These are phyloP conservation scores for Aegotheles bennettii DNA, from an alignment of 2,113 vertebrate genomes.

Conservation along the genomic window DNA sequence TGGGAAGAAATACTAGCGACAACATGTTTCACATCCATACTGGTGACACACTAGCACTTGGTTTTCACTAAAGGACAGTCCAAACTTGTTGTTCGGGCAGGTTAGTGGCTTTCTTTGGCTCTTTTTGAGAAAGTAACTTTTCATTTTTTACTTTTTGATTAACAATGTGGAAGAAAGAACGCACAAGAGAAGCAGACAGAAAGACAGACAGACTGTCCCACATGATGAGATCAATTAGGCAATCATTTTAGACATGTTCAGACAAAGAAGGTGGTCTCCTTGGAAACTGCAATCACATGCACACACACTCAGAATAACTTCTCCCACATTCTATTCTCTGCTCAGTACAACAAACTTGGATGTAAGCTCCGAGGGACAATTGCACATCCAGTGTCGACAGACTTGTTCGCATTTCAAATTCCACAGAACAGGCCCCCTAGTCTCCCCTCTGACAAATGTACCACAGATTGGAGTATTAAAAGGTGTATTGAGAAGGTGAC, in stretches of 20 bases:
- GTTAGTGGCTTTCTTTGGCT: background rate
- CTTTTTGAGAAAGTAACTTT: background rate
- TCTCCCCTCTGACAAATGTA: background rate
- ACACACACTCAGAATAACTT: conserved; percentile 62
- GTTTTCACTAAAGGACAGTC: background rate
- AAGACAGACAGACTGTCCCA: conserved; percentile 41
- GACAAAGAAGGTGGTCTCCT: conserved; percentile 66
- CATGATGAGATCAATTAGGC: conserved; percentile 63
- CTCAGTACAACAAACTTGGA: conserved; percentile 17
- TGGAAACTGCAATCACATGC: conserved; percentile 61
- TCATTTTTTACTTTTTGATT: background rate
- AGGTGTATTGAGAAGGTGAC: background rate
- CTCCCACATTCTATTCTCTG: conserved; percentile 53
- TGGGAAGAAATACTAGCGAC: background rate
- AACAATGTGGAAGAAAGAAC: background rate
- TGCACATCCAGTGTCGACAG: background rate
- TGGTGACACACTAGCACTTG: background rate
- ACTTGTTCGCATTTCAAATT: background rate
- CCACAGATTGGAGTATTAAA: background rate
- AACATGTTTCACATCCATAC: background rate
- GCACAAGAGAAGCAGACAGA: conserved; percentile 14
- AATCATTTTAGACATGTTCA: conserved; percentile 67
- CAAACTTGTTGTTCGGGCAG: background rate
- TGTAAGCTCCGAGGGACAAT: conserved; percentile 10
- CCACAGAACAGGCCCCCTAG: background rate